Evolutionary conservation across 2,797 vertebrate genomes (phyloP).

Genomic region (Manis javanica): DNA sequence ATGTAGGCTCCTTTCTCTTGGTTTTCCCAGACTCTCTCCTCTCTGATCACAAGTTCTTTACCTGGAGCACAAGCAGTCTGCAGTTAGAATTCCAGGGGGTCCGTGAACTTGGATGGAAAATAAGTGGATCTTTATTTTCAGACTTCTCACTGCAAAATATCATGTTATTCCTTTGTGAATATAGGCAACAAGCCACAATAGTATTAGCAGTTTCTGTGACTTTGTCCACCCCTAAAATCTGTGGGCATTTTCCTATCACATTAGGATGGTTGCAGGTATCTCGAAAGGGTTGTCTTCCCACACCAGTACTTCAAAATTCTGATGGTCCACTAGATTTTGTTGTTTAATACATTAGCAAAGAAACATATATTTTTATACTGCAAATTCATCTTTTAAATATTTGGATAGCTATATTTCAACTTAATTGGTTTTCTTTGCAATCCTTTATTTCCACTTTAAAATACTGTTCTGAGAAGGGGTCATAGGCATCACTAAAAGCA

Average conservation of each 20-base stretch:
- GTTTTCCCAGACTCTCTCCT: background rate
- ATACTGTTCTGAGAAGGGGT: background rate
- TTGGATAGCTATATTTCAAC: slow-evolving; percentile 46
- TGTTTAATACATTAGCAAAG: background rate
- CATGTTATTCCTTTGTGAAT: background rate
- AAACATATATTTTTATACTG: background rate
- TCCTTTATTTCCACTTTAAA: slow-evolving; percentile 49
- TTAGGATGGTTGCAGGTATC: background rate
- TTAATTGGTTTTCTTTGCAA: background rate
- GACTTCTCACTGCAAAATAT: background rate
- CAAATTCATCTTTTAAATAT: background rate
- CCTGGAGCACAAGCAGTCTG: too few species aligned
- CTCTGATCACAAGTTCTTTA: background rate
- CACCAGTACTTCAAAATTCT: background rate
- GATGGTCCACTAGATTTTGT: background rate
- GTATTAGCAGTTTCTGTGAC: background rate
- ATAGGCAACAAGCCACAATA: background rate
- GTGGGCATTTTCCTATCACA: background rate
- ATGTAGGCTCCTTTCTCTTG: background rate
- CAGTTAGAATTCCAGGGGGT: background rate
- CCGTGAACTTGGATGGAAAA: background rate
- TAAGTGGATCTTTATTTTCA: background rate
- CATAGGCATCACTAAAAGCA: background rate
- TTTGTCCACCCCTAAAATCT: background rate
- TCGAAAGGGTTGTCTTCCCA: background rate